These are phyloP conservation scores for Troglohyphantes excavatus DNA, from an alignment of 2,888 invertebrate genomes.

Conservation along the genomic window DNA sequence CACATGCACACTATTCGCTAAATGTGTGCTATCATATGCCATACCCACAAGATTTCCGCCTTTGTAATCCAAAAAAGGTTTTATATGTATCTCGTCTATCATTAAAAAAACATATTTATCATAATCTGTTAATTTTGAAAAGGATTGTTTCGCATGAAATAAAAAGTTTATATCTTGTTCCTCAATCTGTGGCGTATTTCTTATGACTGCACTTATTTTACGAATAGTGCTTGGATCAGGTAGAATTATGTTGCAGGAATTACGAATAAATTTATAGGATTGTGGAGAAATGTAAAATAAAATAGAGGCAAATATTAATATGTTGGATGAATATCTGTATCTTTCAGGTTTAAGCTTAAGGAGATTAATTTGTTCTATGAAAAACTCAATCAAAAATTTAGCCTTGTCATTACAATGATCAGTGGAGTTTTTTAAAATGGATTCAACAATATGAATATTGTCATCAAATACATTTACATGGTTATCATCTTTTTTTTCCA, in stretches of 20 bases:
- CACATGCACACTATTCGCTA: conserved; percentile 36
- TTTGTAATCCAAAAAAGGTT: conserved; percentile 20
- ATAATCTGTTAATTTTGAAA: neutral
- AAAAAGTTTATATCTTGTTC: conserved; percentile 18
- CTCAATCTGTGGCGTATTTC: neutral
- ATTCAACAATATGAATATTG: neutral
- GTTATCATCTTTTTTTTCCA: neutral
- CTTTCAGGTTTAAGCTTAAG: conserved; percentile 20
- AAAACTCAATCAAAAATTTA: conserved; percentile 25
- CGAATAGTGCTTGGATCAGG: conserved; percentile 26
- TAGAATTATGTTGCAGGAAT: conserved; percentile 21
- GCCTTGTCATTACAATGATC: neutral
- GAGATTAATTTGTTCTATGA: neutral
- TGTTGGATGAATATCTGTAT: conserved; percentile 1
- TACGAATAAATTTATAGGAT: conserved; percentile 20
- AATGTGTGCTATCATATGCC: neutral
- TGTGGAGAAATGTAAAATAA: conserved; percentile 19
- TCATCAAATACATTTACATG: neutral
- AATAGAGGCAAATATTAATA: conserved; percentile 13
- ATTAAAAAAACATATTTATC: conserved; percentile 7
- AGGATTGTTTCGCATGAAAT: neutral
- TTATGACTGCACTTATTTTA: neutral
- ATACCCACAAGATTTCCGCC: conserved; percentile 28
- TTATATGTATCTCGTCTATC: neutral
- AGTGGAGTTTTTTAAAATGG: neutral